Percentiles rank a stretch among this genome's conserved stretches.
Conservation (phyloP, 2,888 invertebrate species). For the Therioaphis trifolii region DNA sequence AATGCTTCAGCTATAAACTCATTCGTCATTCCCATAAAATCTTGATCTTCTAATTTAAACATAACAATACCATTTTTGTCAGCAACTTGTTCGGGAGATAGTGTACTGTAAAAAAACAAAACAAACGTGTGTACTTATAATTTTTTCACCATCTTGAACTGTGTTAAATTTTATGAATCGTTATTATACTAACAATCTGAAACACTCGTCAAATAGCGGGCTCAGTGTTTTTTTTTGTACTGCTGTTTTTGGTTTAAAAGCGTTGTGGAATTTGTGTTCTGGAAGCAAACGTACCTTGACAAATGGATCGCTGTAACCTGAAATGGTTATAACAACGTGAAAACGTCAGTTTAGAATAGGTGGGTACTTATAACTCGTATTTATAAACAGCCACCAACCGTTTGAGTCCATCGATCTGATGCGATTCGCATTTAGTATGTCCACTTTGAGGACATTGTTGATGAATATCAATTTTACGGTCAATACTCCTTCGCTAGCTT, state of each 20-base stretch:
- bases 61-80: slow-evolving; percentile 79
- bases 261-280: slow-evolving; percentile 81
- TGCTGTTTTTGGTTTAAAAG: slow-evolving; percentile 85
- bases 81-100: slow-evolving; percentile 74
- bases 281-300: slow-evolving; percentile 88
- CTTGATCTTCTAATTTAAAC: slow-evolving; percentile 97
- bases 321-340: not conserved
- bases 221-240: slow-evolving; percentile 92
- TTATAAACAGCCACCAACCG: slow-evolving; percentile 74
- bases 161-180: no score
- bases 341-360: slow-evolving; percentile 6
- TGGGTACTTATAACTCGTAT: slow-evolving; percentile 33
- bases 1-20: slow-evolving; percentile 96
- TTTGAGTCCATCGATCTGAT: slow-evolving; percentile 88
- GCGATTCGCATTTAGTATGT: slow-evolving; percentile 90
- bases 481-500: slow-evolving; percentile 79
- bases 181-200: slow-evolving; percentile 82
- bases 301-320: slow-evolving; percentile 92
- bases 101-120: slow-evolving; percentile 72
- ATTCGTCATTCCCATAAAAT: slow-evolving; percentile 89
- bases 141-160: not conserved
- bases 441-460: slow-evolving; percentile 79
- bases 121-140: no score
- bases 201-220: slow-evolving; percentile 94
- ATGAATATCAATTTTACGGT: slow-evolving; percentile 82